Base-by-base conservation (phyloP, 2,888 invertebrate species). In the Sinohyriopsis cumingii region DNA sequence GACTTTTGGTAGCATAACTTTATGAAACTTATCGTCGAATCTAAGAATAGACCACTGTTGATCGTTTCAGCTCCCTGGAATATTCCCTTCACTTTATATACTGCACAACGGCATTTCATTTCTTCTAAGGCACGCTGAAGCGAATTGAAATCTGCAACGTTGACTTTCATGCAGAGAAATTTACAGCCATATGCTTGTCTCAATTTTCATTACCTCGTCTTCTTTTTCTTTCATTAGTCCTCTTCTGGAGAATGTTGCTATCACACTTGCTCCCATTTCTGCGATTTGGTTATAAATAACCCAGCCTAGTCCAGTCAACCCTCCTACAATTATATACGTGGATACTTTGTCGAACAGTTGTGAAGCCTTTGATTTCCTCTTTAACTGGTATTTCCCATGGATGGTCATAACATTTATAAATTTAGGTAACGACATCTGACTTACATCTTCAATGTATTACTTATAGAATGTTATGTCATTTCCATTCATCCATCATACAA, bases 1-100 rank as follows among this genome's bases (percentile, higher is more conserved):
- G 5, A 85, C 76, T 68, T 85, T 85, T n/a, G 85, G 82, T 12
- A 68, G 60, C 45, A 81, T 25, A 2, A 78, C 81, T 59, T 64
- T 75, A 19, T 67, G 59, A 28, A 84, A 71, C 20, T 72, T 73
- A 45, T 74, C 69, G 77, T 76, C 73, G 81, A 70, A 12, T 76
- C 69, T 1, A 66, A 55, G 12, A 83, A 54, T 5, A 75, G 64
- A n/a, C 64, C 60, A 65, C 82, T 81, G 12, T 75, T 73, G 4
- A 83, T 66, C 24, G 84, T 78, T 53, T 78, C 83, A 2, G 82
- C 83, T 12, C 82, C 81, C 56, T 81, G 80, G 68, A 86, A 82
- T 25, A 86, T 68, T 1, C 86, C 84, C 68, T 77, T 79, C 5
- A 83, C 57, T 9, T 66, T 65, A 22, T 57, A n/a, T 7, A 55